These are phyloP conservation scores for Mythimna albipuncta DNA, from an alignment of 2,888 invertebrate species.

Conservation along the genomic window DNA sequence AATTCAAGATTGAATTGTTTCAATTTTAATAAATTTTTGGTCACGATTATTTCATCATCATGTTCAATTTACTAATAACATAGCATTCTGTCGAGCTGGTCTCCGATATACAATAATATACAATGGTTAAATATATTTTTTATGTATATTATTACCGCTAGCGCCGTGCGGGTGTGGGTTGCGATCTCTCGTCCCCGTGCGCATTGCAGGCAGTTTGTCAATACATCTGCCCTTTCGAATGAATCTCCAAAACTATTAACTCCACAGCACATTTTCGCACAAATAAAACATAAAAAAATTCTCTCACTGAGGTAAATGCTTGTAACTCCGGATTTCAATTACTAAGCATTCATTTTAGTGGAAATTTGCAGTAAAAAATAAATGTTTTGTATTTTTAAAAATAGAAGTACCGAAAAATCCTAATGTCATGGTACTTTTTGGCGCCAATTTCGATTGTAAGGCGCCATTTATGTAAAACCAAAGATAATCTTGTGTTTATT, in stretches of 20 bases:
- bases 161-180: conserved; percentile 61
- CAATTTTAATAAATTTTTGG: conserved; percentile 2
- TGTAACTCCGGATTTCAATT: conserved; percentile 10
- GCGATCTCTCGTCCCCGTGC: conserved; percentile 60
- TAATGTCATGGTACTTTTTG: conserved; percentile 48
- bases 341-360: conserved; percentile 29
- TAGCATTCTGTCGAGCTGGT: conserved; percentile 73
- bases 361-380: conserved; percentile 26
- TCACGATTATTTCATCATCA: background rate
- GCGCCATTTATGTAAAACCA: conserved; percentile 29
- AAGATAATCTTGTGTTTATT: conserved; percentile 9
- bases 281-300: conserved; percentile 34
- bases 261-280: conserved; percentile 50
- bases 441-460: conserved; percentile 47
- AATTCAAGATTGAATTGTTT: conserved; percentile 2
- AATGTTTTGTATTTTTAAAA: conserved; percentile 5
- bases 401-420: conserved; percentile 35
- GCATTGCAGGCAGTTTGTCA: conserved; percentile 77
- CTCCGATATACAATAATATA: conserved; percentile 87
- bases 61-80: conserved; percentile 64
- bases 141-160: conserved; percentile 60
- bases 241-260: conserved; percentile 70
- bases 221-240: conserved; percentile 76
- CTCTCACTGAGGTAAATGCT: conserved; percentile 33
- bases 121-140: conserved; percentile 74